Evolutionary conservation across 2,113 vertebrate genomes (phyloP).

Genomic region (Brachirus orientalis): DNA sequence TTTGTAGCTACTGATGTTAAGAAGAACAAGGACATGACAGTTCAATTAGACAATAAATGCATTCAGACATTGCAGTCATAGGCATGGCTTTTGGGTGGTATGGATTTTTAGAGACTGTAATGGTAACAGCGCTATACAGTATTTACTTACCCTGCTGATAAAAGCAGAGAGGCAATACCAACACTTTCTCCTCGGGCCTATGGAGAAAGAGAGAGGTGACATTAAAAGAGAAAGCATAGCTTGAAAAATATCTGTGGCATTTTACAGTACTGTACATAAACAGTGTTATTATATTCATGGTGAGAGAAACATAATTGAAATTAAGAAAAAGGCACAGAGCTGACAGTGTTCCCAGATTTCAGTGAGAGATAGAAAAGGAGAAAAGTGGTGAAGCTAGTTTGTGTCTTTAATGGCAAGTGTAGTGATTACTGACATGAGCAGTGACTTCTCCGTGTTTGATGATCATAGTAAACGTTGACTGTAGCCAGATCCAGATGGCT

Average conservation of each 20-base stretch:
- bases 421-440: conserved; percentile 44
- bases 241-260: neutral
- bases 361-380: conserved; percentile 12
- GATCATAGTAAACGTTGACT: conserved; percentile 48
- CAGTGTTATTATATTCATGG: neutral
- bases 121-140: conserved; percentile 16
- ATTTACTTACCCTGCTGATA: conserved; percentile 81
- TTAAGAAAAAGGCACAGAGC: conserved; percentile 7
- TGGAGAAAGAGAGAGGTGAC: conserved; percentile 42
- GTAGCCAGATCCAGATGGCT: conserved; percentile 51
- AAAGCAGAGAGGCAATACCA: conserved; percentile 79
- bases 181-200: conserved; percentile 87
- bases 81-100: conserved; percentile 5
- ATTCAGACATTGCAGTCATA: conserved; percentile 10
- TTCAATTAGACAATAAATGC: conserved; percentile 23
- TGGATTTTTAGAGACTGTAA: conserved; percentile 26
- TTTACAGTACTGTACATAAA: neutral
- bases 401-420: conserved; percentile 18
- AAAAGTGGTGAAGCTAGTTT: neutral
- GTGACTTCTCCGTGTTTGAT: conserved; percentile 32
- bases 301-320: neutral
- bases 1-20: too few relatives aligned
- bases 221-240: conserved; percentile 16
- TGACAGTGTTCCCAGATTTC: conserved; percentile 7
- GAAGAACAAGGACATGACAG: neutral